Base-by-base conservation (phyloP, 2,888 invertebrate species). In the Microctonus brassicae region DNA sequence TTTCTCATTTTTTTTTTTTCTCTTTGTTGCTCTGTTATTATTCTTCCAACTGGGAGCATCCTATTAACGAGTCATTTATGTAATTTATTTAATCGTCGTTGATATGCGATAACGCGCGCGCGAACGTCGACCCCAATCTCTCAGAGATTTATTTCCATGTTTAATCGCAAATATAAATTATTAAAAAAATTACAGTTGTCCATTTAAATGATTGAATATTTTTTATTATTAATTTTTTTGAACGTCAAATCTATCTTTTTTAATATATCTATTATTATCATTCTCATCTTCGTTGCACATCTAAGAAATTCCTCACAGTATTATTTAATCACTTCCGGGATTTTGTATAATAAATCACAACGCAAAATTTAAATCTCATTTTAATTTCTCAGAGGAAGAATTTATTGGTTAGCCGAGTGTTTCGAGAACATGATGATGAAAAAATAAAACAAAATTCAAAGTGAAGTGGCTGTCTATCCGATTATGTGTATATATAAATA, bases 81-180 rank as follows among this genome's bases (percentile, higher is more conserved):
- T 67, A 67, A 67, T 67, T 67, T 36, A 57, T 57, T 57, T 58
- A 57, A 42, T 67, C 39, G 36, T 57, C 57, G 58, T 42, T 57
- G 42, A 58, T 67, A 52, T 64, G 52, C 17, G 63, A 64, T 64
- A 64, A 64, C 63, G 22, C 13, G 29, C 47, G 52, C 33, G 52
- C 47, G 63, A 64, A 64, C 63, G 63, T 64, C 42, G 63, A 64
- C 63, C 63, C 52, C 63, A 64, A 42, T 64, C 52, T 47, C 29
- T 42, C n/a, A 64, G 29, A 29, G 33, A 52, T 47, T 47, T 47
- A 29, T 29, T 52, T 58, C 4, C 11, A 33, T 52, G n/a, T 64
- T 47, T 47, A 9, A 17, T 29, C 52, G 52, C 63, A 64, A 47
- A 47, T 42, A 29, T 6, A 34, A 33, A 29, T 33, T 26, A 26